phyloP scores from a whole-genome alignment of 2,888 invertebrate genomes.

The Prenolepis imparis region DNA sequence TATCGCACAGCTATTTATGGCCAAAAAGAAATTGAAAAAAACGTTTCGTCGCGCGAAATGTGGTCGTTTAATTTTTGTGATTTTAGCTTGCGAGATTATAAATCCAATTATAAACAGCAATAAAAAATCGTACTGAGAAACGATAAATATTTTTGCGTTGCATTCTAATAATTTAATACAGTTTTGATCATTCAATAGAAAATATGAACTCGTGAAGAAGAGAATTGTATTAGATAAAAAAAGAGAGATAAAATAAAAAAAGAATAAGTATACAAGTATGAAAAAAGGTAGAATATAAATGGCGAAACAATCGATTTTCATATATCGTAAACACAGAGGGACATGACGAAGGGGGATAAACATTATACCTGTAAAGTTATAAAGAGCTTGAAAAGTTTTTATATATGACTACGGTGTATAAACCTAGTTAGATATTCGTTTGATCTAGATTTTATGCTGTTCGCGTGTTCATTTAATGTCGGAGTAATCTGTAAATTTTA shows the following conservation, averaged over 20 bases:
- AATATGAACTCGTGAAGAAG: neutral
- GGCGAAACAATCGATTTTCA: constrained; percentile 28
- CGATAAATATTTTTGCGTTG: neutral
- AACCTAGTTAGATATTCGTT: constrained; percentile 27
- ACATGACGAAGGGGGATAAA: constrained; percentile 13
- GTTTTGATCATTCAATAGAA: neutral
- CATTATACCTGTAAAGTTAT: constrained; percentile 24
- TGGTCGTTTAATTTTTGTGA: neutral
- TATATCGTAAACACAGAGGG: constrained; percentile 14
- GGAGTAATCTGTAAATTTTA: constrained; percentile 52
- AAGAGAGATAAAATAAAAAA: neutral
- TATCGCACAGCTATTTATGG: constrained; percentile 51
- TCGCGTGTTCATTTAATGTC: constrained; percentile 58
- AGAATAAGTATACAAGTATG: neutral
- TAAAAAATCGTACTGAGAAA: neutral
- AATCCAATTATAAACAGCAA: neutral
- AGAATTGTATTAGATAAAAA: neutral
- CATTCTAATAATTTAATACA: neutral
- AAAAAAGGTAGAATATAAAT: neutral
- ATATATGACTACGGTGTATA: constrained; percentile 32
- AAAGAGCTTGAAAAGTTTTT: constrained; percentile 51
- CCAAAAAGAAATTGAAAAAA: constrained; percentile 40
- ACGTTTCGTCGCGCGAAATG: neutral
- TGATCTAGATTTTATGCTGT: constrained; percentile 55
- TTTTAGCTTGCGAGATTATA: constrained; percentile 18